Conservation (phyloP, 2,113 vertebrate genomes). For the human region DNA sequence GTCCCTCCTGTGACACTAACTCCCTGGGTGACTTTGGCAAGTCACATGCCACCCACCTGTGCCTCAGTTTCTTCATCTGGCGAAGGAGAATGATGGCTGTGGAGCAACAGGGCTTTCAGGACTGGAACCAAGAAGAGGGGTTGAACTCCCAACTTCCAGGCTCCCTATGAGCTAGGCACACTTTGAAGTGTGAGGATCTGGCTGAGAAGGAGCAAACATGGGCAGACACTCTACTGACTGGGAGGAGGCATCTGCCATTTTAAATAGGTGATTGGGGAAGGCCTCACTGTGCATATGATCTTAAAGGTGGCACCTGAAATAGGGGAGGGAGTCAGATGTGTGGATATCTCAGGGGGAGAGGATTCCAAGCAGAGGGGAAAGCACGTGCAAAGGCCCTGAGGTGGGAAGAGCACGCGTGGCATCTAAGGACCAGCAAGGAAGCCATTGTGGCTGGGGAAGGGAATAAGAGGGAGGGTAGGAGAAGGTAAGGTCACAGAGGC, state of each 20-base stretch:
- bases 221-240: neutral
- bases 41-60: neutral
- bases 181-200: neutral
- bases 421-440: neutral
- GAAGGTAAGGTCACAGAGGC: neutral
- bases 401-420: neutral
- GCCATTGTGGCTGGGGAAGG: neutral
- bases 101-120: neutral
- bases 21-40: neutral
- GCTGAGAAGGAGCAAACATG: neutral
- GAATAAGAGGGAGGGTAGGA: neutral
- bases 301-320: neutral
- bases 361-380: neutral
- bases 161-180: neutral
- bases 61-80: neutral
- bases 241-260: neutral
- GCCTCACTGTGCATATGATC: neutral
- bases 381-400: conserved; percentile 8
- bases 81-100: neutral
- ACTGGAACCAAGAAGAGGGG: neutral
- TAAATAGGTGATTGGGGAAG: neutral
- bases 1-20: neutral
- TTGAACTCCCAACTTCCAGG: neutral
- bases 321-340: neutral
- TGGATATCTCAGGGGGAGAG: neutral